These are phyloP conservation scores for Seira sanloemensis DNA, from an alignment of 2,888 invertebrate species.

Conservation along the genomic window DNA sequence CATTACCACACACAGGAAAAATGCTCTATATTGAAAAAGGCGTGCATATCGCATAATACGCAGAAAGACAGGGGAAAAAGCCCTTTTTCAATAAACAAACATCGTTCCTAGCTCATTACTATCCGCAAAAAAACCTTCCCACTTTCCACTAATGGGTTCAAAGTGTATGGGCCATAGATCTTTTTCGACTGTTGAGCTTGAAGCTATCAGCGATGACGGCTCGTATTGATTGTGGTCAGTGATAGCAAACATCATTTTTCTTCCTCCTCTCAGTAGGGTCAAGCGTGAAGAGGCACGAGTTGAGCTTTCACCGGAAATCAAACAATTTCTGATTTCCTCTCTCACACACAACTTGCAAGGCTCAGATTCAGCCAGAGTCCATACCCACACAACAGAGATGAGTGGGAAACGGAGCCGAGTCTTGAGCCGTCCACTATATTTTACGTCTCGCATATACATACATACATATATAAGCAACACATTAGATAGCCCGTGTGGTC, in stretches of 20 bases:
- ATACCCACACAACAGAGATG: no score
- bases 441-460: neutral
- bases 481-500: conserved; percentile 16
- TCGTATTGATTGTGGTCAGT: neutral
- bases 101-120: neutral
- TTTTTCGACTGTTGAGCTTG: neutral
- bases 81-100: neutral
- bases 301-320: neutral
- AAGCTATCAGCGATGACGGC: no score
- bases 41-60: neutral
- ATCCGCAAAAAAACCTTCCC: neutral
- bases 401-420: no score
- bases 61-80: neutral
- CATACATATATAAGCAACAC: neutral
- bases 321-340: neutral
- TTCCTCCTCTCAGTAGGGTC: no score
- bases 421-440: no score
- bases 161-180: no score
- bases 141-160: no score
- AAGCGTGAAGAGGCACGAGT: neutral
- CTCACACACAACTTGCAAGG: neutral
- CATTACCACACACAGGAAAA: conserved; percentile 8
- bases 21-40: neutral
- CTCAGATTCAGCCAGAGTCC: neutral
- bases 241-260: neutral